Evolutionary conservation across 2,113 vertebrate species (phyloP), one percentile per base, ranked within the genome.

Genomic region (Seriola rivoliana): DNA sequence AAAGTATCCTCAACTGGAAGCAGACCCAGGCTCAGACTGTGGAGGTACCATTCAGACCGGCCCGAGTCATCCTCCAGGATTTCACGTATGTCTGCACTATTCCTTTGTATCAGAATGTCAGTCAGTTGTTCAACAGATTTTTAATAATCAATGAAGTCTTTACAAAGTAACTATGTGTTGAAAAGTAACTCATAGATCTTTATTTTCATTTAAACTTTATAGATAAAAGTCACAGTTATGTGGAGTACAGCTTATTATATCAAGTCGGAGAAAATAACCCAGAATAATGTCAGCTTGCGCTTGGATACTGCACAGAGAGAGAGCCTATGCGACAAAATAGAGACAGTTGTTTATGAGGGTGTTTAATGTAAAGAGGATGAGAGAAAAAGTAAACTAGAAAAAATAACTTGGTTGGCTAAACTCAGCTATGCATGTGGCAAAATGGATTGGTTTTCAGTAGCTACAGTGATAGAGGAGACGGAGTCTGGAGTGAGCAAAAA

Each of bases 21-120:
- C 86, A 95, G 71, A 93, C 95, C 58, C 98, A 99, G 92, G 94
- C 94, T 48, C 92, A 97, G 64, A 96, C 93, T 32, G 96, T 99
- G 80, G 98, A 99, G 94, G 97, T 99, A 3, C 98, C 98, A 0
- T 99, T 99, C 93, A 97, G 95, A 66, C 98, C 98, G 13, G 97
- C 98, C 1, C 96, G 98, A 0, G 98, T 99, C 88, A 99, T 99
- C 89, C 94, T 99, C 19, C 98, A 99, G 87, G 98, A 99, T 89
- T 98, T 99, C 81, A 99, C 98, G 98, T 99, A 94, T 91, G 97
- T 95, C 63, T 17, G n/a, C 2, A 0, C 25, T 1, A 1, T 36
- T 72, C 8, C 16, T 67, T 50, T 40, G 0, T 19, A 38, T 69
- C 19, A 8, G 16, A 40, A 21, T 54, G 14, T 25, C 6, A 60